These are phyloP conservation scores for Noctua pronuba DNA, from an alignment of 2,888 invertebrate genomes.

Conservation along the genomic window DNA sequence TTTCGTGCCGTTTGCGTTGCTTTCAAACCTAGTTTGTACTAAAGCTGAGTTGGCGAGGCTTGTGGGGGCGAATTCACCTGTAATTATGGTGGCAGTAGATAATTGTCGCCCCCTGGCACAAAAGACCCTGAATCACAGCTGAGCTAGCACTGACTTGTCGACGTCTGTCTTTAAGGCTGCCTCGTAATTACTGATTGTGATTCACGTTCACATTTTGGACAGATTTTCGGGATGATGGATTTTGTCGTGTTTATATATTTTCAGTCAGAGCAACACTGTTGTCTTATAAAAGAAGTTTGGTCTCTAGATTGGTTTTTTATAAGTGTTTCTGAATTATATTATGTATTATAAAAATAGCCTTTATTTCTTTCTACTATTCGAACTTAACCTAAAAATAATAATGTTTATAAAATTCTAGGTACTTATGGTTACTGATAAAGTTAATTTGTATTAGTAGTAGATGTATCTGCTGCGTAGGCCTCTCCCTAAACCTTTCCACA, in stretches of 20 bases:
- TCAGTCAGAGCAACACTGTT: background rate
- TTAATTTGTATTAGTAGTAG: too few relatives aligned
- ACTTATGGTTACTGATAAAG: too few relatives aligned
- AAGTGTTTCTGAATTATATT: background rate
- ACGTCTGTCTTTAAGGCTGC: slow-evolving; percentile 59
- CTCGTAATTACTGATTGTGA: slow-evolving; percentile 61
- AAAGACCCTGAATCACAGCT: slow-evolving; percentile 65
- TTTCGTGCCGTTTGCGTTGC: slow-evolving; percentile 33
- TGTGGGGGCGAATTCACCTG: slow-evolving; percentile 64
- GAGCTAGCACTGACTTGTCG: slow-evolving; percentile 62
- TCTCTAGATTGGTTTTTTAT: too few relatives aligned
- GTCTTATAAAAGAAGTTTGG: background rate
- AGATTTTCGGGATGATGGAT: background rate
- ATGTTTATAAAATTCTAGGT: too few relatives aligned
- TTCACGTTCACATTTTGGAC: slow-evolving; percentile 35
- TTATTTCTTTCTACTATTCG: too few relatives aligned
- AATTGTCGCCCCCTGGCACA: slow-evolving; percentile 67
- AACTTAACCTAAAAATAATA: too few relatives aligned
- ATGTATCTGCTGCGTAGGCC: too few relatives aligned
- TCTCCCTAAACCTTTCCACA: too few relatives aligned
- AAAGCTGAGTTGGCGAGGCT: slow-evolving; percentile 61
- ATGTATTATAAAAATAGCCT: too few relatives aligned
- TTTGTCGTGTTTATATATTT: background rate
- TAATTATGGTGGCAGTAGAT: slow-evolving; percentile 68
- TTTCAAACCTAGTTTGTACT: slow-evolving; percentile 45